Conservation (phyloP, 2,113 vertebrate species). For the Hemicordylus capensis region DNA sequence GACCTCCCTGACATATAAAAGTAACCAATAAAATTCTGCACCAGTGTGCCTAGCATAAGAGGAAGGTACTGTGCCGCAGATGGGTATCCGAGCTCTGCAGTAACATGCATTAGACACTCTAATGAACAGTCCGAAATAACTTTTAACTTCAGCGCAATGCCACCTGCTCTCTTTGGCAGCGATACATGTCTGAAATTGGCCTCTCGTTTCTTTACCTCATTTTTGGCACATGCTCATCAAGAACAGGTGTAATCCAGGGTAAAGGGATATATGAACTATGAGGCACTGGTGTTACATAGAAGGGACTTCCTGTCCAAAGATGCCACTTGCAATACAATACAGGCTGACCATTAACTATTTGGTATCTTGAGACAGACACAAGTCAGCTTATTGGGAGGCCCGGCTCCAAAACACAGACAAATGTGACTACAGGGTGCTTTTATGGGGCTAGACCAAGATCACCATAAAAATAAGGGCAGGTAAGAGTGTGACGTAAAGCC, state of each 20-base stretch:
- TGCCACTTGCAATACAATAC: background rate
- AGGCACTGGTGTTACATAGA: background rate
- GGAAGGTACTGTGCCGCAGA: background rate
- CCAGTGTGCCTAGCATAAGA: background rate
- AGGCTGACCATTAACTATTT: background rate
- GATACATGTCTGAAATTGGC: background rate
- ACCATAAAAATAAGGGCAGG: background rate
- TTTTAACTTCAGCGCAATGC: background rate
- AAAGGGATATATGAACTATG: background rate
- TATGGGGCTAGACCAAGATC: background rate
- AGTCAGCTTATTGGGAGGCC: background rate
- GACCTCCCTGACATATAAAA: background rate
- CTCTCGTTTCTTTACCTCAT: background rate
- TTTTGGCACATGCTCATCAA: background rate
- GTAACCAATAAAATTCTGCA: no score
- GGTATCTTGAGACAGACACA: background rate
- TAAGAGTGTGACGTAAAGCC: background rate
- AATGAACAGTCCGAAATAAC: background rate
- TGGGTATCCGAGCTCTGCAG: background rate
- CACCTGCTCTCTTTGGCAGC: background rate
- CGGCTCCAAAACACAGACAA: background rate
- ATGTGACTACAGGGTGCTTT: accelerated
- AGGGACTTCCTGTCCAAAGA: background rate
- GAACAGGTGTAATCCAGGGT: constrained; percentile 1
- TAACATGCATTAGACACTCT: background rate